Conservation (phyloP, 2,888 invertebrate species). For the Pinctada fucata region DNA sequence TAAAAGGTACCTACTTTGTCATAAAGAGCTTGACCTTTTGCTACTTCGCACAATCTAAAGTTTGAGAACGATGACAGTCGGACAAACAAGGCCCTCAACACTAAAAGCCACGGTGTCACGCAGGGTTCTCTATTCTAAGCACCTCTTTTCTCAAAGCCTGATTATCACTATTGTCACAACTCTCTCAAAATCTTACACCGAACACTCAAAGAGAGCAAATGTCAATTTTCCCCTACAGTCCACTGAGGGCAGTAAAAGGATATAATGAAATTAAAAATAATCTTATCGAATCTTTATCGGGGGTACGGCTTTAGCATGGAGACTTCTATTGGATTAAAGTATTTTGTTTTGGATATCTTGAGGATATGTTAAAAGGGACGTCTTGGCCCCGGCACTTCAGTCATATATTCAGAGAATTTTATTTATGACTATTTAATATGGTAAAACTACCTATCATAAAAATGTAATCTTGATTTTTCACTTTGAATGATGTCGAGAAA, state of each 20-base stretch:
- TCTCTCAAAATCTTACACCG: not conserved
- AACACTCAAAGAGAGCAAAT: not conserved
- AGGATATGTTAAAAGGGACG: conserved; percentile 2
- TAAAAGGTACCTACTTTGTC: too few relatives aligned
- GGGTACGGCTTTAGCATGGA: not conserved
- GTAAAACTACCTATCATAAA: not conserved
- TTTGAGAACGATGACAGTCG: too few relatives aligned
- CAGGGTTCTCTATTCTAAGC: too few relatives aligned
- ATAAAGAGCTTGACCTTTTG: too few relatives aligned
- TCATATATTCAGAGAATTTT: not conserved
- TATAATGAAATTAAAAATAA: conserved; percentile 2
- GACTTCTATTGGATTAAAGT: conserved; percentile 10
- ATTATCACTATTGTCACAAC: not conserved
- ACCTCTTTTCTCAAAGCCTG: too few relatives aligned
- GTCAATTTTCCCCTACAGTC: not conserved
- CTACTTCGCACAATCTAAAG: too few relatives aligned
- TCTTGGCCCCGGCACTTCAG: too few relatives aligned
- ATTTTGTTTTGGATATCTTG: not conserved
- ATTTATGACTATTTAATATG: not conserved
- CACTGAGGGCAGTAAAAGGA: not conserved
- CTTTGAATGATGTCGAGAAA: too few relatives aligned
- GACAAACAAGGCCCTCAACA: too few relatives aligned
- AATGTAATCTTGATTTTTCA: conserved; percentile 1
- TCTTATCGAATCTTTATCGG: conserved; percentile 6
- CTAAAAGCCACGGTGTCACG: too few relatives aligned